Evolutionary conservation across 2,113 vertebrate genomes (phyloP).

Genomic region (Mohoua ochrocephala): DNA sequence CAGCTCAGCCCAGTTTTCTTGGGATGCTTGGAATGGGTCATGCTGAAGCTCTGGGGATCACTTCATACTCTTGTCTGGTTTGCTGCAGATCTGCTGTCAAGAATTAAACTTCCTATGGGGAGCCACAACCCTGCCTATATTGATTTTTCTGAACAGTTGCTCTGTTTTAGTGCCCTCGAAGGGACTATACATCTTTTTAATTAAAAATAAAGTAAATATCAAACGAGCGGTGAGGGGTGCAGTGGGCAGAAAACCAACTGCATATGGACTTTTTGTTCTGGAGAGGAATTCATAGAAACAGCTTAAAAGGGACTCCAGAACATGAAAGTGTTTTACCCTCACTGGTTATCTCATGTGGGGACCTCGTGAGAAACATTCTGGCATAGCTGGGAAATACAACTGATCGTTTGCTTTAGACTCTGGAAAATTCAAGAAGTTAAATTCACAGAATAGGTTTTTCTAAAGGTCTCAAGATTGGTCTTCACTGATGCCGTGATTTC

Average conservation of each 20-base stretch:
- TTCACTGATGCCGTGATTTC: background rate
- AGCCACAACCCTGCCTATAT: constrained; percentile 4
- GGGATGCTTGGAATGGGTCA: background rate
- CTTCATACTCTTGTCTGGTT: background rate
- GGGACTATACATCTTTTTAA: constrained; percentile 39
- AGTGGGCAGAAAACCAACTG: constrained; percentile 4
- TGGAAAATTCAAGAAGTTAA: background rate
- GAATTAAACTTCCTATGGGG: constrained; percentile 37
- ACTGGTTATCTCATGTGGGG: background rate
- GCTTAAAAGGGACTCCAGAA: background rate
- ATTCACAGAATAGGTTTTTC: background rate
- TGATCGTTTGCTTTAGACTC: background rate
- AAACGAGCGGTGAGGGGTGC: constrained; percentile 27
- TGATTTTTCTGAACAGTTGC: constrained; percentile 38
- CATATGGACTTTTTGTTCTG: constrained; percentile 2
- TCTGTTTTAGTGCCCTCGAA: constrained; percentile 18
- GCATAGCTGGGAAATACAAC: background rate
- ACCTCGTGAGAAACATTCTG: background rate
- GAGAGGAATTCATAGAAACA: background rate
- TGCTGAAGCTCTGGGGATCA: background rate
- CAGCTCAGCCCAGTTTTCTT: background rate
- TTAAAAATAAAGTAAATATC: constrained; percentile 62
- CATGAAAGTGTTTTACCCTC: background rate
- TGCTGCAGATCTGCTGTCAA: constrained; percentile 40
- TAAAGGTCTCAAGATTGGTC: background rate